These are phyloP conservation scores for Mya arenaria DNA, from an alignment of 1,140 invertebrate genomes.

Conservation along the genomic window DNA sequence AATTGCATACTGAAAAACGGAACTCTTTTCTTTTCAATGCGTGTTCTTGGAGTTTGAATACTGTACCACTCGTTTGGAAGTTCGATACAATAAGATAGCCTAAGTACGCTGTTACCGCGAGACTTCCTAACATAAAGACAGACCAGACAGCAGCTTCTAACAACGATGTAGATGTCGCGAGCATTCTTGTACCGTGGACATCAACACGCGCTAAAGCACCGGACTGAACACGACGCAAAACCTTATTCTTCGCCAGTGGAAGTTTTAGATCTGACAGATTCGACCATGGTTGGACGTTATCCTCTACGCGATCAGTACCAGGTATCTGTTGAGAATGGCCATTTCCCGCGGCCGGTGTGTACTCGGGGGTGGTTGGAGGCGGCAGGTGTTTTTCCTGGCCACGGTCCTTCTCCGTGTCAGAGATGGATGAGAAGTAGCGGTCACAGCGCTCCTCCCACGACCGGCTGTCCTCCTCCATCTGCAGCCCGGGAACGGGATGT, in stretches of 20 bases:
- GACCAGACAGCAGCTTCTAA: neutral
- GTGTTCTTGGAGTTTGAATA: too few relatives aligned
- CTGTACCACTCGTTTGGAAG: too few relatives aligned
- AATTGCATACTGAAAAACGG: constrained; percentile 21
- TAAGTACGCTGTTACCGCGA: neutral
- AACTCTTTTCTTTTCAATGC: too few relatives aligned
- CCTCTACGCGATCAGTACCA: neutral
- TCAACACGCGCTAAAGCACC: neutral
- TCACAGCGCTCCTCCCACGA: constrained; percentile 25
- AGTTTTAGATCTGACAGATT: constrained; percentile 9
- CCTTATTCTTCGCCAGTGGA: neutral
- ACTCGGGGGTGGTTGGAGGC: too few relatives aligned
- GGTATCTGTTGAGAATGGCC: neutral
- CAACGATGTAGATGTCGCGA: neutral
- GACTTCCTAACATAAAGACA: neutral
- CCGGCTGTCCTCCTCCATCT: neutral
- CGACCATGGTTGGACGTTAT: constrained; percentile 1
- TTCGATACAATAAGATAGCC: too few relatives aligned
- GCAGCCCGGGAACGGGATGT: too few relatives aligned
- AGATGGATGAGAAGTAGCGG: constrained; percentile 14
- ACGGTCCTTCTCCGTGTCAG: constrained; percentile 7
- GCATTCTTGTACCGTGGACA: neutral
- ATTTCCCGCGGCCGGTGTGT: neutral
- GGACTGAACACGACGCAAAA: neutral
- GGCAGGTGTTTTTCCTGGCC: neutral